Evolutionary conservation across 2,797 vertebrate genomes (phyloP).

Genomic region (Bradypus variegatus): DNA sequence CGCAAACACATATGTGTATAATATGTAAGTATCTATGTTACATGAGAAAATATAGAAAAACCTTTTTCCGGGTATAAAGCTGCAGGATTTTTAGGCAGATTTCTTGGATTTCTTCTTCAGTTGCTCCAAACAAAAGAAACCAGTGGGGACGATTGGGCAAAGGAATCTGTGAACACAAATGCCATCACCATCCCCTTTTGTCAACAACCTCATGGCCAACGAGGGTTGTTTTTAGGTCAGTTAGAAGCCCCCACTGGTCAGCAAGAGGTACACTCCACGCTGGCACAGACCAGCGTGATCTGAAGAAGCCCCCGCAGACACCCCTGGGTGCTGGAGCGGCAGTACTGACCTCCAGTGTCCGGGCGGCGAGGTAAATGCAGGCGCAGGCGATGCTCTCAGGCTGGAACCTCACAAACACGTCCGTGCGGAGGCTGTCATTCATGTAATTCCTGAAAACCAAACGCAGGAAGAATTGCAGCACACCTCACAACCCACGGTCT

Average conservation of each 20-base stretch:
- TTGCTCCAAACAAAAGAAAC: constrained; percentile 83
- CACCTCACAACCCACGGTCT: neutral
- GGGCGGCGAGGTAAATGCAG: constrained; percentile 84
- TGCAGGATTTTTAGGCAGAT: constrained; percentile 81
- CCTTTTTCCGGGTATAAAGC: constrained; percentile 81
- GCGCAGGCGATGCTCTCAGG: constrained; percentile 86
- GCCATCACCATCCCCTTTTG: accelerated
- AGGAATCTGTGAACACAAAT: constrained; percentile 74
- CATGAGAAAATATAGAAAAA: constrained; percentile 35
- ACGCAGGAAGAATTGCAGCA: neutral
- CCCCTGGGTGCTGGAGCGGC: neutral
- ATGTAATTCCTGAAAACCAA: constrained; percentile 84
- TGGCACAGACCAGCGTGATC: neutral
- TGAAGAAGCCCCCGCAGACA: accelerated
- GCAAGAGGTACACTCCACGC: accelerated
- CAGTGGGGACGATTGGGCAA: constrained; percentile 83
- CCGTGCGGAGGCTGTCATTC: constrained; percentile 86
- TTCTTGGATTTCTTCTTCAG: constrained; percentile 81
- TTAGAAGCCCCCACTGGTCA: neutral
- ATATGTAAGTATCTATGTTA: accelerated
- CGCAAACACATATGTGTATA: neutral
- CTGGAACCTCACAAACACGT: constrained; percentile 83
- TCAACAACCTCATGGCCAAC: neutral
- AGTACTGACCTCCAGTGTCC: constrained; percentile 78
- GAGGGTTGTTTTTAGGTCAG: neutral